Evolutionary conservation across 2,113 vertebrate genomes (phyloP), one percentile per base, ranked within the genome.

Genomic region (Chlorodrepanis virens): DNA sequence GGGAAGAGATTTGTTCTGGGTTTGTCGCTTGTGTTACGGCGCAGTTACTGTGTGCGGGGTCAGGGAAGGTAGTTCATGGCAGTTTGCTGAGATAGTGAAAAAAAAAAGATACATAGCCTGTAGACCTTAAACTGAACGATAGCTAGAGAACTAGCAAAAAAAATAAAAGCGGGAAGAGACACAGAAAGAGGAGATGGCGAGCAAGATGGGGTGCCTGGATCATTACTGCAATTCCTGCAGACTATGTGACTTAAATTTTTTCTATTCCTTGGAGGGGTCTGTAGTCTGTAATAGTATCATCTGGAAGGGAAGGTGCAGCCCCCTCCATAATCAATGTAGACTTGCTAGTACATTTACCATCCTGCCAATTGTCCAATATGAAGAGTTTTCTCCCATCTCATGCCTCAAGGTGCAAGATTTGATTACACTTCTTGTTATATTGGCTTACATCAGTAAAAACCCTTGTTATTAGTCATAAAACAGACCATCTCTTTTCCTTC

Each of bases 381-480:
- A 83, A 49, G 60, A 71, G 23, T 76, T 76, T 91, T 78, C 53
- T 95, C 77, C 67, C 31, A 56, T 83, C 56, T 8, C 33, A n/a
- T 71, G 50, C 42, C 63, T 69, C 2, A 0, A 77, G 60, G 59
- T 24, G 0, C 65, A 85, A 86, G 52, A 78, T 92, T 67, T 90
- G 60, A 92, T 90, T 90, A 88, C 1, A 0, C 28, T 53, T 93
- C 72, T 88, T 20, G 15, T 94, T 86, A 80, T 78, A 59, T 89
- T 83, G 5, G 2, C 31, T 93, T 14, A 2, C 85, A 74, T 68
- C 11, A 3, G 28, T 93, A 56, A 39, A 94, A 93, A 71, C 28
- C 49, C 49, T 83, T 86, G 56, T 90, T 89, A 86, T 87, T 94
- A 71, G 56, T 75, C 64, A 68, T 88, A 92, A 95, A 83, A 47